Evolutionary conservation across 2,888 invertebrate species (phyloP), one percentile per base, ranked within the genome.

Genomic region (Cremastobaeus sp.): DNA sequence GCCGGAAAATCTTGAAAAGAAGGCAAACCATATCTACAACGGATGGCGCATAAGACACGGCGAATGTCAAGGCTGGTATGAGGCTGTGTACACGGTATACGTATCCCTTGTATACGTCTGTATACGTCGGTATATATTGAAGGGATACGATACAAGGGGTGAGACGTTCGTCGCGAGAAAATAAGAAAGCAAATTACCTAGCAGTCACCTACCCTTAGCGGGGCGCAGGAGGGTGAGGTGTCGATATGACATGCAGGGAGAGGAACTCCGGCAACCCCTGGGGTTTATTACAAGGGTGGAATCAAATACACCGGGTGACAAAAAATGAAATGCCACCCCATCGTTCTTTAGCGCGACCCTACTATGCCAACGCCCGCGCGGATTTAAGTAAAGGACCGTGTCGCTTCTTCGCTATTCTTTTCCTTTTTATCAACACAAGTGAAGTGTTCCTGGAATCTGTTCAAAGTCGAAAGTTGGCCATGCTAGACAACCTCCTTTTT

Each of bases 261-360:
- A 76, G 73, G 74, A 77, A 79, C 77, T 59, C 60, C 72, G 72
- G 79, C 84, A 84, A 83, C 84, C 85, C 84, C 84, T 83, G 84
- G 86, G 85, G 85, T 87, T 87, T 87, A 87, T 87, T 87, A 87
- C 87, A 86, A 84, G 86, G 86, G 85, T 85, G 84, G 84, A 87
- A 87, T 87, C 87, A 86, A 87, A 86, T 87, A 87, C 86, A 87
- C 86, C 86, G 87, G 87, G 87, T 86, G 87, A 86, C 86, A 86
- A 87, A 86, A 87, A 86, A 85, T 86, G 85, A 86, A 87, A 86
- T 82, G 82, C 79, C 81, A 81, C 81, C 82, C 83, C 79, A 78
- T 74, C 64, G 74, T 76, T 77, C 48, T 39, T 60, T 76, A 71
- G 73, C 70, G 73, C 79, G 71, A 68, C 59, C 77, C 77, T 65